These are phyloP conservation scores for Pelagia noctiluca DNA, from an alignment of 30 jellyfish, hydroid and myxozoan species.

Conservation along the genomic window DNA sequence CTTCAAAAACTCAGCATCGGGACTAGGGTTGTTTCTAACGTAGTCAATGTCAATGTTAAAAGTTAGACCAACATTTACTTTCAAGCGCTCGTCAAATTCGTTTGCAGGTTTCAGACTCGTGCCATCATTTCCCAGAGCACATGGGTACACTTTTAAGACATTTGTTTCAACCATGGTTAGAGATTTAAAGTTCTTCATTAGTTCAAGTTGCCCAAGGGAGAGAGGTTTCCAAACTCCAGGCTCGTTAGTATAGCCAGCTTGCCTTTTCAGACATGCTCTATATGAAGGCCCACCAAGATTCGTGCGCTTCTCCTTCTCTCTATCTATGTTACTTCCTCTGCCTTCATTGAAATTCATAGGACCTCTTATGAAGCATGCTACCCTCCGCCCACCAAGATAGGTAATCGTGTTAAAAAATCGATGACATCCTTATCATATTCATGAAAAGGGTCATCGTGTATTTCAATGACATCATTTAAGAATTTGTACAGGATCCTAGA, in stretches of 20 bases:
- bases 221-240: slow-evolving; percentile 47
- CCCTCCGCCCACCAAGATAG: slow-evolving; percentile 32
- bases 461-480: slow-evolving; percentile 16
- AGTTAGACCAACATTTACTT: slow-evolving; percentile 49
- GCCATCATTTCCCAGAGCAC: slow-evolving; percentile 50
- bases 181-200: slow-evolving; percentile 29
- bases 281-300: slow-evolving; percentile 36
- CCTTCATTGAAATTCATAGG: slow-evolving; percentile 20
- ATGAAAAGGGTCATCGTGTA: slow-evolving; percentile 14
- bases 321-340: slow-evolving; percentile 20
- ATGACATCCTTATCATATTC: too few relatives aligned
- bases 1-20: slow-evolving; percentile 42
- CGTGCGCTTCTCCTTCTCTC: slow-evolving; percentile 8
- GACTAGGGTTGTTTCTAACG: slow-evolving; percentile 47
- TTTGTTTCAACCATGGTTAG: slow-evolving; percentile 40
- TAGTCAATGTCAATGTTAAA: slow-evolving; percentile 39
- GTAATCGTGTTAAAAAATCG: slow-evolving; percentile 8
- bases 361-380: slow-evolving; percentile 24
- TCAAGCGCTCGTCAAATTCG: slow-evolving; percentile 36
- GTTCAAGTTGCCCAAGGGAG: slow-evolving; percentile 39
- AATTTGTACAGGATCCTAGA: slow-evolving; percentile 15
- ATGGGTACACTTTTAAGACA: slow-evolving; percentile 30
- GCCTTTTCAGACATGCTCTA: slow-evolving; percentile 20
- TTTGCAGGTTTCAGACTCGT: slow-evolving; percentile 45
- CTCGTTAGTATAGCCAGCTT: slow-evolving; percentile 46